Base-by-base conservation (phyloP, 2,113 vertebrate genomes). In the Ibidorhyncha struthersii region DNA sequence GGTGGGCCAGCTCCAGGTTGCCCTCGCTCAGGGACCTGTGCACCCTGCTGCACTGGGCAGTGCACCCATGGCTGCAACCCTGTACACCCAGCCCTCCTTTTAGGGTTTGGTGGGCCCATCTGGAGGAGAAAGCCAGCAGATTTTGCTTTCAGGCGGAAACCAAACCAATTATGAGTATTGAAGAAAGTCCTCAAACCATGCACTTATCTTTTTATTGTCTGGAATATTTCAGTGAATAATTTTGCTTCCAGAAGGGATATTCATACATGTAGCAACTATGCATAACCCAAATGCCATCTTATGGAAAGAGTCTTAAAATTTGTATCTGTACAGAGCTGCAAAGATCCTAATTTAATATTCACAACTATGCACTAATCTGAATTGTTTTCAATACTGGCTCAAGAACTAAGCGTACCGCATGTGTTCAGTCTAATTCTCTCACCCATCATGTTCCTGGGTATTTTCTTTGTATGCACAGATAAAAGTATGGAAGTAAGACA, bases 401-500 rank as follows among this genome's bases (percentile, higher is more conserved):
- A 41, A 76, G 83, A 43, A 67, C 58, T 83, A n/a, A 61, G 29
- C 2, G 11, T 56, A 38, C 21, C 4, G 14, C 70, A 47, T 36
- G 22, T 45, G 15, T 82, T 76, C 49, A 49, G 26, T 66, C 58
- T 80, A 56, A 80, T 83, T 70, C 65, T 94, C 52, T 90, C 34
- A 84, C 27, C 55, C 58, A 86, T 23, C 18, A 13, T 65, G 17
- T 90, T 70, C 29, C 56, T 90, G 62, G 27, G 17, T 67, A n/a
- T 86, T 86, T 88, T 90, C 62, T 85, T 89, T 89, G 12, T 63
- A 32, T 58, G 63, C 52, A 47, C 40, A 67, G 41, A 67, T 70
- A 74, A 69, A 91, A 89, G 45, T 56, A 49, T 43, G 70, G 32
- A 92, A 86, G 65, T 79, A 86, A 93, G 72, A 86, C 26, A 82